Base-by-base conservation (phyloP, 2,888 invertebrate species). In the Apotomis betuletana region DNA sequence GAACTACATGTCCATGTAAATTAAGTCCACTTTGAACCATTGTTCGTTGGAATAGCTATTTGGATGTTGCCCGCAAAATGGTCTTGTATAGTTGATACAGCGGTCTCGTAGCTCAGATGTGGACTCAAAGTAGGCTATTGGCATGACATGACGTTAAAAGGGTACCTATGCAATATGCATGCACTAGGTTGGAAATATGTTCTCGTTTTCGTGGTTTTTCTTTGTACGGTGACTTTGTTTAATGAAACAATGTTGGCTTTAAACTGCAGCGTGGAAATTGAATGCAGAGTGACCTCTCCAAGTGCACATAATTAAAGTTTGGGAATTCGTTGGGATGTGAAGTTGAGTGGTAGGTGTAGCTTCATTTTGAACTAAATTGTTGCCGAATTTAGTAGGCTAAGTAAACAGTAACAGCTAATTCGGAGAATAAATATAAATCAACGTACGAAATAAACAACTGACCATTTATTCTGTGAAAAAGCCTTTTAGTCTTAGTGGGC, bases 81-180 rank as follows among this genome's bases (percentile, higher is more conserved):
- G 55, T 44, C 65, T 65, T 57, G 65, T 65, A 46, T 57, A 15
- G 44, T 44, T 64, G 64, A 27, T 27, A 55, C 64, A 55, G 65
- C 65, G 65, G 65, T 65, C 65, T 65, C 46, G 55, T 27, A 57
- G 65, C 46, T 41, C 10, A 54, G 63, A 54, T 57, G 55, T 57
- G 64, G 54, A 6, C 55, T 65, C 65, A 44, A 57, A 57, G 27
- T 65, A 65, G 65, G 46, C 44, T 57, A 57, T 65, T 36, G 55
- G 55, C n/a, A 46, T 27, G 55, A 55, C n/a, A 57, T 65, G 65
- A 55, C 55, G 36, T 57, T 46, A 57, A 36, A 62, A 65, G 46
- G 55, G 65, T 57, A n/a, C n/a, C n/a, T n/a, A 46, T 64, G 41
- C 5, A 55, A 55, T 57, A 46, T 64, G 41, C 5, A 46, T 64